Evolutionary conservation across 2,797 vertebrate species (phyloP), one percentile per base, ranked within the genome.

Genomic region (Lophotriccus pileatus): DNA sequence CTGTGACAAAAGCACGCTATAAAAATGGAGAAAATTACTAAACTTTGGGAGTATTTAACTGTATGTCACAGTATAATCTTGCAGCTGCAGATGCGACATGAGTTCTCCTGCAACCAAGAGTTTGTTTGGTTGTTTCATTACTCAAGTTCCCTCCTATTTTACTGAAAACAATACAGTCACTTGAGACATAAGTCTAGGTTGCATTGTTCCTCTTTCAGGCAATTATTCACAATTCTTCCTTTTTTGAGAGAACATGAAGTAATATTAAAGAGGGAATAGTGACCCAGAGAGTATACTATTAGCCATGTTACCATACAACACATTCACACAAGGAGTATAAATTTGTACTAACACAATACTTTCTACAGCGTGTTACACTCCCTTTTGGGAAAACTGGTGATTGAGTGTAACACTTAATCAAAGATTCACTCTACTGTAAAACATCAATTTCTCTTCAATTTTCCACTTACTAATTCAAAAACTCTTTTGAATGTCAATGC

Each of bases 381-480:
- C 47, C 87, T 76, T 77, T 63, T 39, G 34, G 46, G 16, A 76
- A 93, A 90, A 64, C 23, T 58, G 25, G 13, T 62, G 68, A 92
- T 44, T 78, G 46, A 47, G 72, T 27, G 18, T 83, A 90, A 87
- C 46, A 68, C 85, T 93, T 83, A 93, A 95, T 94, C 70, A 85
- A 93, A 94, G 87, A 85, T 32, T 36, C 72, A 85, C 67, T 94
- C 52, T 43, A 72, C 81, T 62, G 43, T 59, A 89, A 92, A 93
- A 70, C 30, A 72, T 39, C 41, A 77, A 92, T 93, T 95, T 95
- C 72, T 75, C 78, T 90, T 90, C 78, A 74, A 83, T 95, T 94
- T 95, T 94, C 81, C 72, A 90, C 68, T 85, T 74, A 80, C 18
- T 81, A 92, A 93, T 90, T 95, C 49, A 95, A 93, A 95, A 93